Evolutionary conservation across 1,140 invertebrate genomes (phyloP), one percentile per base, ranked within the genome.

Genomic region (Sipha flava): DNA sequence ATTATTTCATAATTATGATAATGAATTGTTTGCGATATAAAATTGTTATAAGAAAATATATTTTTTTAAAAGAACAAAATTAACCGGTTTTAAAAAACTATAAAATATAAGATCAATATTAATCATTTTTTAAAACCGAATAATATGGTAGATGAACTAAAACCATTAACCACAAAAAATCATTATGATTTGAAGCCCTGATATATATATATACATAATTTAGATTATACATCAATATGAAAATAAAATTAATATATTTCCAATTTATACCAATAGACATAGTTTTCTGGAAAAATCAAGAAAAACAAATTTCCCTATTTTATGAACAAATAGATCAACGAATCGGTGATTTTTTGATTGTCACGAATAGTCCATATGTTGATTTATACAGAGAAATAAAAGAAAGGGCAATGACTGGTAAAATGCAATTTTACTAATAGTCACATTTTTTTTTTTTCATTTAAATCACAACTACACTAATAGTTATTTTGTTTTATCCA

Each of bases 301-400:
- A 89, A 93, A 52, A 89, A 87, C 45, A 86, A 91, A 10, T 89
- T 91, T 83, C 86, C 92, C 72, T 89, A 88, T 79, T 89, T 91
- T 1, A 81, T 92, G 80, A 84, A 89, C 45, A 85, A 84, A 49
- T 87, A 90, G 81, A 89, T 96, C 82, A 89, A 92, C 64, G 88
- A 87, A 34, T 89, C 95, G 70, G 92, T 95, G 83, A 89, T 88
- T 43, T n/a, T n/a, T 59, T 77, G 16, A 40, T 1, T 0, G 18
- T 77, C 5, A 59, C 73, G 6, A 57, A 59, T n/a, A 77, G 73
- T 10, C 73, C 73, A 6, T 43, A 16, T 12, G 12, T 57, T 21
- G 21, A 52, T 40, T 43, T 77, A 12, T 77, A 77, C 43, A 54
- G n/a, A 4, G 21, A 59, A 77, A 57, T 59, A 40, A 40, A 43